phyloP scores from a whole-genome alignment of 1,140 invertebrate genomes.

The Macrotrachela quadricornifera region DNA sequence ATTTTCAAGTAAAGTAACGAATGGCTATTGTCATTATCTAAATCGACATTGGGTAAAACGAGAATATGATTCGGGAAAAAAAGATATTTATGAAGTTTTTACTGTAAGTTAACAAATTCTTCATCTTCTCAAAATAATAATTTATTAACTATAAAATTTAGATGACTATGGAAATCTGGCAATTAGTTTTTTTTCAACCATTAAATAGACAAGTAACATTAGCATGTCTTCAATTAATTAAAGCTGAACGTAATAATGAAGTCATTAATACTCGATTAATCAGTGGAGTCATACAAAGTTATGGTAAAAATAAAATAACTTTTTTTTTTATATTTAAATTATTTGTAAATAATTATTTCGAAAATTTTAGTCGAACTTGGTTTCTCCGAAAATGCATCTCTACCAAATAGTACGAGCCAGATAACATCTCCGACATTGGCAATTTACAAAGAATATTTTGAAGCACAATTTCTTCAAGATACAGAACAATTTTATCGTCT shows the following conservation, averaged over 20 bases:
- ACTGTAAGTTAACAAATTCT: constrained; percentile 34
- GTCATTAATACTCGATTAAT: constrained; percentile 84
- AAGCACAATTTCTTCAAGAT: constrained; percentile 76
- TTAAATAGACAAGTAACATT: constrained; percentile 84
- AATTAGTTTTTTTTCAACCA: constrained; percentile 73
- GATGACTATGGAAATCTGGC: constrained; percentile 86
- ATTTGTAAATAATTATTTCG: neutral
- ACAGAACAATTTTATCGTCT: constrained; percentile 80
- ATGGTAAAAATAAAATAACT: constrained; percentile 37
- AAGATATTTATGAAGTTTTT: constrained; percentile 92
- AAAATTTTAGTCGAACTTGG: constrained; percentile 38
- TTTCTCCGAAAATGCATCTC: constrained; percentile 63
- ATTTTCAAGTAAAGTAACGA: constrained; percentile 84
- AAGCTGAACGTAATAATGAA: constrained; percentile 80
- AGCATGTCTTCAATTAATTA: constrained; percentile 83
- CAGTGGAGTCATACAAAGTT: constrained; percentile 61
- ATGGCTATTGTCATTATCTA: constrained; percentile 87
- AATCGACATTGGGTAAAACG: constrained; percentile 95
- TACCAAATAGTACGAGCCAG: constrained; percentile 28
- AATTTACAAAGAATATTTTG: constrained; percentile 87
- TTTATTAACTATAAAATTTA: constrained; percentile 22
- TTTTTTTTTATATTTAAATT: too few species aligned
- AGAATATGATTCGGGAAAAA: constrained; percentile 86
- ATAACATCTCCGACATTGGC: constrained; percentile 45
- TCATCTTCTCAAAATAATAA: neutral